phyloP scores from a whole-genome alignment of 2,888 invertebrate genomes.

The Nomada fucata region DNA sequence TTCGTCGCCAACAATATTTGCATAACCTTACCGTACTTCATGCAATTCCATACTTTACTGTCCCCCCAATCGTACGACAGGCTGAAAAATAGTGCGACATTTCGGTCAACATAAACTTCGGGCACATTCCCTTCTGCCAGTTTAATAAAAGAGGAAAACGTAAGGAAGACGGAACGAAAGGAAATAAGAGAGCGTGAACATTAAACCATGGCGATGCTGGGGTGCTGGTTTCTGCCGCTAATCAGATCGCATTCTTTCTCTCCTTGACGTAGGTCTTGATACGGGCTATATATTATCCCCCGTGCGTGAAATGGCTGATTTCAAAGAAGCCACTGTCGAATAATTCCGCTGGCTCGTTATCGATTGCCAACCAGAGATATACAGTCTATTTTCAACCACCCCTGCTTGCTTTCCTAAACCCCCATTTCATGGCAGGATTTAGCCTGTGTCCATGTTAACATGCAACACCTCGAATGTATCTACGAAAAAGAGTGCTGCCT shows the following conservation, averaged over 20 bases:
- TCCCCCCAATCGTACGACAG: neutral
- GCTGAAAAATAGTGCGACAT: neutral
- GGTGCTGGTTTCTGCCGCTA: conserved; percentile 39
- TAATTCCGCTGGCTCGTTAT: conserved; percentile 66
- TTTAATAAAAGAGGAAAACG: conserved; percentile 27
- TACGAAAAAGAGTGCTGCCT: conserved; percentile 46
- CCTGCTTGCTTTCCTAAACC: conserved; percentile 65
- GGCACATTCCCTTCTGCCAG: conserved; percentile 12
- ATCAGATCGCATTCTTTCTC: conserved; percentile 63
- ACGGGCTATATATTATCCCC: conserved; percentile 54
- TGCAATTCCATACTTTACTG: neutral
- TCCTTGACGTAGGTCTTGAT: conserved; percentile 31
- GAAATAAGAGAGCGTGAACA: conserved; percentile 31
- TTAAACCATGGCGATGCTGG: conserved; percentile 29
- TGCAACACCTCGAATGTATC: conserved; percentile 57
- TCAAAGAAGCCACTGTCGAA: conserved; percentile 66
- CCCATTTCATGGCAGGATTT: conserved; percentile 67
- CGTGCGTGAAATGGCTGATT: conserved; percentile 49
- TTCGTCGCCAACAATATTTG: too few species aligned
- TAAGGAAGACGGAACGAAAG: neutral
- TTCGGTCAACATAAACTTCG: neutral
- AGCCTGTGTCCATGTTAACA: conserved; percentile 65
- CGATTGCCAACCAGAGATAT: conserved; percentile 63
- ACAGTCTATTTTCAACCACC: conserved; percentile 48
- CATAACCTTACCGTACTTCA: too few species aligned